A percentile compares a stretch with the other conserved stretches of the same genome.
Conservation (phyloP, 2,113 vertebrate species). For the Amblyornis subalaris region DNA sequence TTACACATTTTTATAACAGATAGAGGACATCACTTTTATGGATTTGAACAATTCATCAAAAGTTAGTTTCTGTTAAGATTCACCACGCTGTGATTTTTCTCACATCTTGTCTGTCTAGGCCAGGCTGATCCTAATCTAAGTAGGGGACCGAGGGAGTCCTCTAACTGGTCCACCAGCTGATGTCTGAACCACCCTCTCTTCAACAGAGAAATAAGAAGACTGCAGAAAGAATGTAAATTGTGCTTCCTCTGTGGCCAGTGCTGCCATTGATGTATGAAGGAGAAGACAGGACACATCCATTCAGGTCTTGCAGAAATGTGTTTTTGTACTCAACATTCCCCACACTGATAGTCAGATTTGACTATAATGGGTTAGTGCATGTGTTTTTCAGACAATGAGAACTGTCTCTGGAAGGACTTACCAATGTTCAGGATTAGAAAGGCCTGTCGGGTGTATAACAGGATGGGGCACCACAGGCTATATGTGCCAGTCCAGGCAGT, state of each 20-base stretch:
- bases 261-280: background rate
- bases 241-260: background rate
- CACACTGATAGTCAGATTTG: background rate
- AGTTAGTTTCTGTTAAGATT: background rate
- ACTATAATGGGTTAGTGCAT: background rate
- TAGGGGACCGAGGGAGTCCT: background rate
- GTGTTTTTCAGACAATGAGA: background rate
- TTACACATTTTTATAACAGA: slow-evolving; percentile 23
- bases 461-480: background rate
- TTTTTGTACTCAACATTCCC: background rate
- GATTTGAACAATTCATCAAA: slow-evolving; percentile 23
- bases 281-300: background rate
- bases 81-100: background rate
- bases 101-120: background rate
- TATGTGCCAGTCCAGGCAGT: background rate
- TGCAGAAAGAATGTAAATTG: background rate
- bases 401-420: background rate
- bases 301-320: background rate
- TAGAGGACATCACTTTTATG: background rate
- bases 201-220: background rate
- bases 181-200: background rate
- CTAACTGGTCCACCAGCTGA: background rate
- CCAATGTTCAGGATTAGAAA: background rate
- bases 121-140: background rate
- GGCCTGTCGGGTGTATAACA: background rate